These are phyloP conservation scores for Thunnus maccoyii DNA, from an alignment of 2,113 vertebrate genomes.

Conservation along the genomic window DNA sequence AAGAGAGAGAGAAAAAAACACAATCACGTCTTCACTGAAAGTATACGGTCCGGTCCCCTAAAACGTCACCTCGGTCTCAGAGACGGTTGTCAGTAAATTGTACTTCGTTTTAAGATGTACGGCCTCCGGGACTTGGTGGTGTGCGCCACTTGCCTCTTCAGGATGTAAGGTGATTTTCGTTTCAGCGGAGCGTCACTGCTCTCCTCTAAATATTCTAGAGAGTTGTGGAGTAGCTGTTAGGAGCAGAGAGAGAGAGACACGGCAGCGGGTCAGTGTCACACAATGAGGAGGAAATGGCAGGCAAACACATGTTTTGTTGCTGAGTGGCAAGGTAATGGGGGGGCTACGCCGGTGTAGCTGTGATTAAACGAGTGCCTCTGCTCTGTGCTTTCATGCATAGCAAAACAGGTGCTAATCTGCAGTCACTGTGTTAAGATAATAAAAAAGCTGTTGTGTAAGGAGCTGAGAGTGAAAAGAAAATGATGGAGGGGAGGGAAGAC, in stretches of 20 bases:
- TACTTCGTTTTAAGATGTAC: slow-evolving; percentile 94
- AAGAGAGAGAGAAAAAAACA: slow-evolving; percentile 59
- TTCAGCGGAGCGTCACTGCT: slow-evolving; percentile 90
- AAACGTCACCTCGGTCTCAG: slow-evolving; percentile 40
- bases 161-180: slow-evolving; percentile 96
- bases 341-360: not conserved
- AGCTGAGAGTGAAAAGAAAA: slow-evolving; percentile 23
- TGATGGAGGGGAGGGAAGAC: slow-evolving; percentile 8
- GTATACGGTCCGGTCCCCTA: slow-evolving; percentile 56
- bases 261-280: slow-evolving; percentile 5
- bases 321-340: slow-evolving; percentile 29
- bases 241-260: slow-evolving; percentile 14
- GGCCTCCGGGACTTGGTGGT: slow-evolving; percentile 93
- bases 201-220: slow-evolving; percentile 86
- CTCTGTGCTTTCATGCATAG: slow-evolving; percentile 42
- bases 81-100: slow-evolving; percentile 88
- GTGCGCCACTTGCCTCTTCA: slow-evolving; percentile 91
- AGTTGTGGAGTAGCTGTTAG: slow-evolving; percentile 85
- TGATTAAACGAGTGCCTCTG: slow-evolving; percentile 23
- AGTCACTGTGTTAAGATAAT: slow-evolving; percentile 10
- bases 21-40: slow-evolving; percentile 85
- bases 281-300: not conserved
- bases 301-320: slow-evolving; percentile 33
- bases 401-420: slow-evolving; percentile 50
- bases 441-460: not conserved